Evolutionary conservation across 2,797 vertebrate species (phyloP).

Genomic region (Esox lucius): DNA sequence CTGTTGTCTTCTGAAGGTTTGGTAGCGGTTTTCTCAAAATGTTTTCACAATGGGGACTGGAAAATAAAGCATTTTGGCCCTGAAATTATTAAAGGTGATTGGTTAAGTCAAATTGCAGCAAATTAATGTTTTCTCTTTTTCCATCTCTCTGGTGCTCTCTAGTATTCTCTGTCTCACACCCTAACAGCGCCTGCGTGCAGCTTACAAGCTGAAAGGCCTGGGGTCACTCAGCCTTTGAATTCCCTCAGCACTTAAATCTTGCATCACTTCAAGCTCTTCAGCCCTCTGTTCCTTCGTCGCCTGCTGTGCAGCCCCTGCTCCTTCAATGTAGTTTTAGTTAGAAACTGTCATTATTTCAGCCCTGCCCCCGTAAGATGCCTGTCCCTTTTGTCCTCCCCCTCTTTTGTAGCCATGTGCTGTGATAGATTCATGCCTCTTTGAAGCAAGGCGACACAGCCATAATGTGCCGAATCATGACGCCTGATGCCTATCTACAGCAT

Average conservation of each 20-base stretch:
- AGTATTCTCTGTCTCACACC: neutral
- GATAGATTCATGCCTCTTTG: constrained; percentile 25
- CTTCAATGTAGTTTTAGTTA: constrained; percentile 23
- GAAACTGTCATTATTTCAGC: constrained; percentile 24
- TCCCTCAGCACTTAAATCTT: constrained; percentile 27
- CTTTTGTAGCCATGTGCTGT: constrained; percentile 27
- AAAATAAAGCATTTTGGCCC: neutral
- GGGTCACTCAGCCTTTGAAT: constrained; percentile 27
- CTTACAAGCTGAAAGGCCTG: constrained; percentile 17
- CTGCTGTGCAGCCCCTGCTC: constrained; percentile 21
- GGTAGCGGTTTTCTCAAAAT: neutral
- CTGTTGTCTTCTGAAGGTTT: neutral
- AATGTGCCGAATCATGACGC: neutral
- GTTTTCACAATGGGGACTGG: neutral
- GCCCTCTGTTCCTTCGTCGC: constrained; percentile 5
- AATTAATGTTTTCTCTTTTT: neutral
- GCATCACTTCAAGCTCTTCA: constrained; percentile 3
- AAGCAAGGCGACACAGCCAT: constrained; percentile 11
- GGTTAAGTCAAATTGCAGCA: neutral
- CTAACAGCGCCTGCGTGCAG: neutral
- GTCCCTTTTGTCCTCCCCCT: constrained; percentile 14
- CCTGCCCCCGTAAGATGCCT: constrained; percentile 3
- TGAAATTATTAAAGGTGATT: neutral
- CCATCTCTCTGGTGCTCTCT: neutral
- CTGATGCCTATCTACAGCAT: too few species aligned